A percentile compares a stretch with the other conserved stretches of the same genome.
Evolutionary conservation across 2,888 invertebrate species (phyloP).

Genomic region (Kuschelorhynchus macadamiae): DNA sequence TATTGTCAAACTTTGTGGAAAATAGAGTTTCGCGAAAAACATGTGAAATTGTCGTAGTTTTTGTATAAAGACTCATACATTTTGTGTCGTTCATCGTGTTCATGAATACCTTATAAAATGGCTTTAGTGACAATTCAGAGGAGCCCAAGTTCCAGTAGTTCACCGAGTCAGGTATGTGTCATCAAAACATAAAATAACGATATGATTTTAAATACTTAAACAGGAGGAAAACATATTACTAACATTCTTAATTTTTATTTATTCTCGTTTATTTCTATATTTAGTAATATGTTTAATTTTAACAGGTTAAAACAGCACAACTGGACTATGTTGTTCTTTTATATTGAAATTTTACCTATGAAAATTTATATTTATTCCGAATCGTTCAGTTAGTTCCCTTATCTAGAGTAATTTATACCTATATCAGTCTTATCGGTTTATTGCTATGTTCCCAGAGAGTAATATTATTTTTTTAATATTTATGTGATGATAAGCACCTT

Average conservation of each 20-base stretch:
- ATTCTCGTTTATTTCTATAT: too few relatives aligned
- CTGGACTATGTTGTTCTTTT: too few relatives aligned
- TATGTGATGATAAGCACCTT: slow-evolving; percentile 4
- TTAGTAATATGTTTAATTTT: too few relatives aligned
- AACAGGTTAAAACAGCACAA: too few relatives aligned
- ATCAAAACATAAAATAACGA: slow-evolving; percentile 14
- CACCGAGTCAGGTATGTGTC: slow-evolving; percentile 66
- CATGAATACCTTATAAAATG: slow-evolving; percentile 67
- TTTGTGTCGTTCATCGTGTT: slow-evolving; percentile 35
- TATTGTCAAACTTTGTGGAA: slow-evolving; percentile 57
- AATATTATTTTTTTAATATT: slow-evolving; percentile 18
- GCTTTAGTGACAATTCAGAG: slow-evolving; percentile 82
- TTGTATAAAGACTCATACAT: slow-evolving; percentile 44
- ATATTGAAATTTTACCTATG: too few relatives aligned
- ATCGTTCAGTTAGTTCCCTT: not conserved
- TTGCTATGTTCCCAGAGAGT: slow-evolving; percentile 7
- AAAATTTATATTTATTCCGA: too few relatives aligned
- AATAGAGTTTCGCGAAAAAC: slow-evolving; percentile 56
- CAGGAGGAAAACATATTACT: too few relatives aligned
- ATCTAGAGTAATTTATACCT: slow-evolving; percentile 22
- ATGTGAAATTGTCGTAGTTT: slow-evolving; percentile 53
- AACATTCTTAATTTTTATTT: too few relatives aligned
- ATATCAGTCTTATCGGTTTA: not conserved
- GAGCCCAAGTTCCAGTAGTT: slow-evolving; percentile 79
- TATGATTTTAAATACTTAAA: too few relatives aligned